These are phyloP conservation scores for Cheirogaleus major DNA, from an alignment of 2,797 vertebrate species.

Conservation along the genomic window DNA sequence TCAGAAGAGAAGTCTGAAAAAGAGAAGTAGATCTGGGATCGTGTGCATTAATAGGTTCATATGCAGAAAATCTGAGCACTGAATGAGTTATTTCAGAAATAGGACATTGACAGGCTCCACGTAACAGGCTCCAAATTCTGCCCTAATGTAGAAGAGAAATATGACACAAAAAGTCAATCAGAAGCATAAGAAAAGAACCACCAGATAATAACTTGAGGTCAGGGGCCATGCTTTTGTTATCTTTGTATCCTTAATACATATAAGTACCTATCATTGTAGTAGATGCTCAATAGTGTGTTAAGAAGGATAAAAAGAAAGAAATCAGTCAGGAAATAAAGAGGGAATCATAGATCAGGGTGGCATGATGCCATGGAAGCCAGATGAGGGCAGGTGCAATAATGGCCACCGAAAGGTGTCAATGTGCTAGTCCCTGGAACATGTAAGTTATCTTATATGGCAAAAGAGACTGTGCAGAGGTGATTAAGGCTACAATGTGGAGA, in stretches of 20 bases:
- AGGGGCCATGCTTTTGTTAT: background rate
- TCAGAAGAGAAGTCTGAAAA: background rate
- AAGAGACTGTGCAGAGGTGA: background rate
- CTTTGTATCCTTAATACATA: background rate
- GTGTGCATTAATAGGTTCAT: background rate
- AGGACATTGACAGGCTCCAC: background rate
- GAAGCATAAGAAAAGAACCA: background rate
- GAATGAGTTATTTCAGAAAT: background rate
- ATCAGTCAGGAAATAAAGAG: background rate
- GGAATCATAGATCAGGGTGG: background rate
- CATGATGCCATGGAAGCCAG: background rate
- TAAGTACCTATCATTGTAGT: background rate
- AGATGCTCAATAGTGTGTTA: background rate
- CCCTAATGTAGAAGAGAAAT: background rate
- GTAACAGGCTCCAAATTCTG: background rate
- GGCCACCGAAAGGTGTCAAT: background rate
- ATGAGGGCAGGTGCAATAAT: background rate
- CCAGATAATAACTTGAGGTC: background rate
- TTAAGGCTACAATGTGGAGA: background rate
- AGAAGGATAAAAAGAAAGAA: background rate
- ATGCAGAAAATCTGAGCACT: background rate
- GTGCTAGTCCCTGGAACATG: background rate
- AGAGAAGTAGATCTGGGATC: background rate
- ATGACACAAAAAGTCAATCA: background rate
- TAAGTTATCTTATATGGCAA: background rate